These are phyloP conservation scores for Eucidaris tribuloides DNA, from an alignment of 35 echinoderm and acorn worm species.

Conservation along the genomic window DNA sequence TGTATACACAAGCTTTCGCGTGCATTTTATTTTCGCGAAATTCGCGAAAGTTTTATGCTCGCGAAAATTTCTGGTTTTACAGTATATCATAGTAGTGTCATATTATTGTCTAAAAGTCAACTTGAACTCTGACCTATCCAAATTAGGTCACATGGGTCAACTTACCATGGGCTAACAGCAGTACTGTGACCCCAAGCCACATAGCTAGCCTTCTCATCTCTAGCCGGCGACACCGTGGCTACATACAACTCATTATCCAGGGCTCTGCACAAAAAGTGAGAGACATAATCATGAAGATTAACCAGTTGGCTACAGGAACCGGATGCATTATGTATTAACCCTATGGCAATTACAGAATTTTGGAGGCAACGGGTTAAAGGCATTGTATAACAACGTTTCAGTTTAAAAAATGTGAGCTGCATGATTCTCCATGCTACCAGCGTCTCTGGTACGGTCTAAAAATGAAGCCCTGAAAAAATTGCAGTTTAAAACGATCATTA, in stretches of 20 bases:
- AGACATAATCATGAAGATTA: too few relatives aligned
- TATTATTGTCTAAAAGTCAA: background rate
- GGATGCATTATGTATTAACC: too few relatives aligned
- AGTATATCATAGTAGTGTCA: background rate
- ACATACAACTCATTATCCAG: conserved; percentile 92
- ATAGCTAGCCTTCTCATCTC: conserved; percentile 76
- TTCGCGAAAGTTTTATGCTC: background rate
- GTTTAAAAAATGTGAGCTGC: too few relatives aligned
- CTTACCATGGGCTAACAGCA: conserved; percentile 93
- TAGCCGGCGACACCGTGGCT: conserved; percentile 74
- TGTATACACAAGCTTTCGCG: too few relatives aligned
- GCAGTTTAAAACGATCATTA: too few relatives aligned
- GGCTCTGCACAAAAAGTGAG: conserved; percentile 55
- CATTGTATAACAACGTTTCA: too few relatives aligned
- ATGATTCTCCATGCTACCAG: too few relatives aligned
- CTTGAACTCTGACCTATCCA: background rate
- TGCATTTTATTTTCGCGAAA: background rate
- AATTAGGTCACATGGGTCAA: background rate
- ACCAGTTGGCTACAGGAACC: too few relatives aligned
- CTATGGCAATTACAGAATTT: too few relatives aligned
- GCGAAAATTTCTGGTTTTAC: background rate
- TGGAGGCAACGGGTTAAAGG: too few relatives aligned
- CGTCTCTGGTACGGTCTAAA: too few relatives aligned
- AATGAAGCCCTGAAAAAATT: too few relatives aligned
- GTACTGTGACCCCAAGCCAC: conserved; percentile 94